These are phyloP conservation scores for Tryphoninae sp. DNA, from an alignment of 2,888 invertebrate genomes.

Conservation along the genomic window DNA sequence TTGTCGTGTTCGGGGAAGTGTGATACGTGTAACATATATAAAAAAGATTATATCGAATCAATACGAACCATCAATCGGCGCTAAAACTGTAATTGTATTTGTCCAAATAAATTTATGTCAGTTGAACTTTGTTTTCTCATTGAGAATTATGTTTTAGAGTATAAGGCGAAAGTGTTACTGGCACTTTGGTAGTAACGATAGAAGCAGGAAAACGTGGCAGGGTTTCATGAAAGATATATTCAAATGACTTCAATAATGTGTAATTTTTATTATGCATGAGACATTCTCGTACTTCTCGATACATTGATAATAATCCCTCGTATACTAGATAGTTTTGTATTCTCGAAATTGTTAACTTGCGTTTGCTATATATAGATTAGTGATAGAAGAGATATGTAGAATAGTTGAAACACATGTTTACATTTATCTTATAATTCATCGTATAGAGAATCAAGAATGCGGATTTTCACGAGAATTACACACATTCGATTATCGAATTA, in stretches of 20 bases:
- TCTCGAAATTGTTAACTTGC: conserved; percentile 40
- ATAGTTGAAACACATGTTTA: conserved; percentile 58
- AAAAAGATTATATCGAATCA: conserved; percentile 42
- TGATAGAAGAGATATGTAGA: conserved; percentile 63
- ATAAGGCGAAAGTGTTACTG: no score
- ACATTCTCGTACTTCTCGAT: conserved; percentile 49
- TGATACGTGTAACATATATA: conserved; percentile 31
- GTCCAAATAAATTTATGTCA: conserved; percentile 62
- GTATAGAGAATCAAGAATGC: conserved; percentile 16
- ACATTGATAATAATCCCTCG: conserved; percentile 57
- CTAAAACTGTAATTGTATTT: conserved; percentile 57
- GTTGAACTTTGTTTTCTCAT: conserved; percentile 26
- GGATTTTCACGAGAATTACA: conserved; percentile 29
- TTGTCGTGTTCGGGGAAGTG: conserved; percentile 26
- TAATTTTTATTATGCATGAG: conserved; percentile 41
- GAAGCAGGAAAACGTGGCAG: neutral
- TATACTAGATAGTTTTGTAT: conserved; percentile 45
- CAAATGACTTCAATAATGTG: conserved; percentile 31
- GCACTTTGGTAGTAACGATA: no score
- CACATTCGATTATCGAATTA: conserved; percentile 24
- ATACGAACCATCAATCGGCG: conserved; percentile 35
- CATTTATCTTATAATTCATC: conserved; percentile 43
- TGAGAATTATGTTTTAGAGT: neutral
- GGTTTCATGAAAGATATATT: conserved; percentile 5
- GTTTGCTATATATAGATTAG: conserved; percentile 46